These are phyloP conservation scores for Onychomys arenicola DNA, from an alignment of 2,797 vertebrate genomes.

Conservation along the genomic window DNA sequence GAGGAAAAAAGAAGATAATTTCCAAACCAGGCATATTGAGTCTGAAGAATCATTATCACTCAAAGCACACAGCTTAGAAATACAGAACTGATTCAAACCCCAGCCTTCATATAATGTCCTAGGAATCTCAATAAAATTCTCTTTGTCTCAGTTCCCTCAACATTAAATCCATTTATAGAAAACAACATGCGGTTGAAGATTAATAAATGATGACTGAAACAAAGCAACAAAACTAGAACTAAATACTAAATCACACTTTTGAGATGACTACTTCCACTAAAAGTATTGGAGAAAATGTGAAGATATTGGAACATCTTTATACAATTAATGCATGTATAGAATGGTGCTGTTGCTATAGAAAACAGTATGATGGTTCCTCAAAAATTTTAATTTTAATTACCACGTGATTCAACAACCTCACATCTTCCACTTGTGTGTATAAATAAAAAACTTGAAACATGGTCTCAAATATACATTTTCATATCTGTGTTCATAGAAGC, in stretches of 20 bases:
- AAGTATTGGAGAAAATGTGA: not conserved
- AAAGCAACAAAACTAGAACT: not conserved
- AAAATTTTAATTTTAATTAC: not conserved
- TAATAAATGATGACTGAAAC: not conserved
- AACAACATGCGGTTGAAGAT: not conserved
- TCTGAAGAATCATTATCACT: not conserved
- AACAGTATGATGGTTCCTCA: not conserved
- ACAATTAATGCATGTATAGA: not conserved
- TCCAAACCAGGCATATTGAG: not conserved
- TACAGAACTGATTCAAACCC: not conserved
- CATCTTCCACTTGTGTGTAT: not conserved
- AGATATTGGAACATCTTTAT: not conserved
- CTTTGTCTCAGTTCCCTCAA: not conserved
- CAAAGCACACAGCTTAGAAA: not conserved
- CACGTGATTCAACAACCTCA: not conserved
- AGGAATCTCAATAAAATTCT: not conserved
- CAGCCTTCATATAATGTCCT: not conserved
- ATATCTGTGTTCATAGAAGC: not conserved
- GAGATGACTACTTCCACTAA: not conserved
- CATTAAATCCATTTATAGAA: not conserved
- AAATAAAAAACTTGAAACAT: constrained; percentile 8
- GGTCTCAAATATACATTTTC: not conserved
- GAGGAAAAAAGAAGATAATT: not conserved
- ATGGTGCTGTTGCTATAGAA: not conserved
- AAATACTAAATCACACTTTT: not conserved